Conservation (phyloP, 2,888 invertebrate genomes). For the Calliphora vomitoria region DNA sequence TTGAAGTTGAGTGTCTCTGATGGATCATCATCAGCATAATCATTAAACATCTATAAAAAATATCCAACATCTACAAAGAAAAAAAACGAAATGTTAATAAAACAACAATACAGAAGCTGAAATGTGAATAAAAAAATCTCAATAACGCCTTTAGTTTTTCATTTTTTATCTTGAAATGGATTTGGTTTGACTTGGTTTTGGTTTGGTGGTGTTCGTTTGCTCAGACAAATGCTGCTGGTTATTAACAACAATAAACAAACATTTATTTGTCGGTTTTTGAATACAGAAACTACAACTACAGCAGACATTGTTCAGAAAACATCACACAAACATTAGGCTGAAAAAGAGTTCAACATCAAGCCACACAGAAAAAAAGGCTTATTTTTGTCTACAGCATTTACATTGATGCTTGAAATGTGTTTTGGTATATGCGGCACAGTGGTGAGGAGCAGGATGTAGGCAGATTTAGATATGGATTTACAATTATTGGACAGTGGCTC, state of each 20-base stretch:
- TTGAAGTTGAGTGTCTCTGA: slow-evolving; percentile 76
- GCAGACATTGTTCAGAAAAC: slow-evolving; percentile 9
- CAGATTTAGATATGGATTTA: no score
- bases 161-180: not conserved
- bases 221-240: slow-evolving; percentile 65
- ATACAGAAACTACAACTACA: not conserved
- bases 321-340: not conserved
- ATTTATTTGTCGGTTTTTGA: slow-evolving; percentile 36
- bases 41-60: slow-evolving; percentile 72
- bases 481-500: no score
- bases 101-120: slow-evolving; percentile 58
- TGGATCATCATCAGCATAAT: slow-evolving; percentile 75
- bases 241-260: slow-evolving; percentile 54
- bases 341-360: slow-evolving; percentile 42
- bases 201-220: not conserved
- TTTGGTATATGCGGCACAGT: slow-evolving; percentile 22
- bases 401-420: not conserved
- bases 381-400: slow-evolving; percentile 26
- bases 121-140: slow-evolving; percentile 36
- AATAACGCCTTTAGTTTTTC: slow-evolving; percentile 31
- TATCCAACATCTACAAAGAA: not conserved
- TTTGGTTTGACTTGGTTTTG: slow-evolving; percentile 11
- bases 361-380: not conserved
- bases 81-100: not conserved
- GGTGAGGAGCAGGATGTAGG: not conserved